Conservation (phyloP, 2,888 invertebrate genomes). For the Ophion slaviceki region DNA sequence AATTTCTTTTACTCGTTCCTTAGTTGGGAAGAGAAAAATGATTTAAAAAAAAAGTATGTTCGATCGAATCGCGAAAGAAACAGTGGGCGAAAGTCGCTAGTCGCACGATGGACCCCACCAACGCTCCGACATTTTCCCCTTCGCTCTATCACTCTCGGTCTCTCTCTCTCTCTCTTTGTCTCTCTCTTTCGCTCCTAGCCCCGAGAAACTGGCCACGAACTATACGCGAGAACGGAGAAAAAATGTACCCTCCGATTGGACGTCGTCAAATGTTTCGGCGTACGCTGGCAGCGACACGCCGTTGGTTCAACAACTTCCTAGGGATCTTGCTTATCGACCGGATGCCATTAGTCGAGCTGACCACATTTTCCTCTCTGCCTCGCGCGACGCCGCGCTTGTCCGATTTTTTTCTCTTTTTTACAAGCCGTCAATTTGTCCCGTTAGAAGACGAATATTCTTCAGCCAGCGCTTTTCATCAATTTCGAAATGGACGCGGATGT, state of each 20-base stretch:
- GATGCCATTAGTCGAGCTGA: slow-evolving; percentile 9
- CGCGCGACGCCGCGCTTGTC: background rate
- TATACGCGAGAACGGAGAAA: slow-evolving; percentile 7
- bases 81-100: slow-evolving; percentile 78
- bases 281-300: slow-evolving; percentile 11
- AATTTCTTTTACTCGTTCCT: slow-evolving; percentile 14
- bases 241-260: background rate
- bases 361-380: background rate
- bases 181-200: background rate
- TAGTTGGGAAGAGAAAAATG: slow-evolving; percentile 53
- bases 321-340: slow-evolving; percentile 27
- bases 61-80: slow-evolving; percentile 66
- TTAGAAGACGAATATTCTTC: background rate
- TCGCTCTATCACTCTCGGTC: slow-evolving; percentile 35
- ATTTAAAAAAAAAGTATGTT: slow-evolving; percentile 55
- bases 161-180: background rate
- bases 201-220: slow-evolving; percentile 37
- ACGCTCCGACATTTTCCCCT: slow-evolving; percentile 86
- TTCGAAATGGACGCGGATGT: background rate
- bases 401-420: background rate
- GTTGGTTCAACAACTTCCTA: background rate
- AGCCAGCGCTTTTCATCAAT: background rate
- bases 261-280: slow-evolving; percentile 16
- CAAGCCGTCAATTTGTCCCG: slow-evolving; percentile 21
- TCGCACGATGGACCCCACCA: slow-evolving; percentile 82